Evolutionary conservation across 2,888 invertebrate genomes (phyloP), one percentile per base, ranked within the genome.

Genomic region (Drosophila austrosaltans): DNA sequence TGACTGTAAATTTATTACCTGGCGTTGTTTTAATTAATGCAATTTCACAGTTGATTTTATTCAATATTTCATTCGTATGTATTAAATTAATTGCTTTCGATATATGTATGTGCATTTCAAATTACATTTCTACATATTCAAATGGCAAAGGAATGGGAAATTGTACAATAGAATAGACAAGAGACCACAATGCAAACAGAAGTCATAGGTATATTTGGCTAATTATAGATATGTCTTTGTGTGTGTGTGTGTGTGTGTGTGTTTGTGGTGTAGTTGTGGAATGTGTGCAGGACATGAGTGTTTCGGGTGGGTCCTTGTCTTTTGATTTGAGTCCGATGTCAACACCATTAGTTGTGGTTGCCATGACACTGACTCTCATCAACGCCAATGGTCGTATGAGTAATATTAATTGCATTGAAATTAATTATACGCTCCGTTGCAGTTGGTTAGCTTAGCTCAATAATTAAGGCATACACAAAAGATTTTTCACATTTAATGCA

Each of bases 391-490:
- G 39, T 22, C 79, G 77, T 79, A 68, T 84, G 76, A 74, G 80
- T 69, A 72, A 80, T 78, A 77, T 76, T 76, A 84, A 82, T 87
- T 76, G 75, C 70, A 62, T 40, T 59, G 74, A 79, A 82, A 87
- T 82, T 87, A 87, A 87, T 89, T 78, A 89, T 78, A 87, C 78
- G 82, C 79, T 70, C 68, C 75, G 72, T 69, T 78, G 81, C 69
- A 73, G 42, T 59, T 25, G 48, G 10, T 48, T 66, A 54, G 62
- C 32, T 53, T 56, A 62, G 32, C 65, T 32, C 63, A 28, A 48
- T 63, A 75, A 75, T 62, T 65, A 48, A 53, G 65, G 62, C 48
- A n/a, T 56, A 12, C 53, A 30, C 1, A 12, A 20, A 48, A 53
- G 40, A 66, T 32, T 10, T 10, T 16, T n/a, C 20, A 57, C 36